Conservation (phyloP, 2,113 vertebrate genomes). For the Formicarius rufipectus region DNA sequence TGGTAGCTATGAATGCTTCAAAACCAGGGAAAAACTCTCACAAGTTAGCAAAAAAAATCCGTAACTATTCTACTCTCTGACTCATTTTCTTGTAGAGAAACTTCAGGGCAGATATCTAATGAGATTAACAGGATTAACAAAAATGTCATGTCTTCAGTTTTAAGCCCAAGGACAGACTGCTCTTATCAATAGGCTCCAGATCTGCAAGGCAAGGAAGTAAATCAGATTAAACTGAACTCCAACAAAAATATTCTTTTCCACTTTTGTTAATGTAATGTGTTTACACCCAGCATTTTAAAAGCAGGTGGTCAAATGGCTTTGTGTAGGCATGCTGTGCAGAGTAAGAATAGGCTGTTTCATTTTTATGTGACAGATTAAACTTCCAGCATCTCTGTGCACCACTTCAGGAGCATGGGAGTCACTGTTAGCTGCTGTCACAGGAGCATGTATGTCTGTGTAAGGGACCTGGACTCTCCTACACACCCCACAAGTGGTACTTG, state of each 20-base stretch:
- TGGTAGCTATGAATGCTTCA: neutral
- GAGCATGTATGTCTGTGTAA: rapidly evolving
- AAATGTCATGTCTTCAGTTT: neutral
- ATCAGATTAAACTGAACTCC: neutral
- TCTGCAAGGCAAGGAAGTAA: neutral
- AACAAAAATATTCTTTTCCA: neutral
- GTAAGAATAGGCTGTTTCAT: neutral
- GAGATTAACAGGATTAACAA: conserved; percentile 5
- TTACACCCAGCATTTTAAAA: neutral
- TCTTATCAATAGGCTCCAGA: conserved; percentile 40
- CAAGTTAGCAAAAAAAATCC: neutral
- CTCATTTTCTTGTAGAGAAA: neutral
- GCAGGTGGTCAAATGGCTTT: neutral
- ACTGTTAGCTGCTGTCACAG: neutral
- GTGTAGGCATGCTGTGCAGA: neutral
- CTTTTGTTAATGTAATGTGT: neutral
- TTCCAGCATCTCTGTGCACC: neutral
- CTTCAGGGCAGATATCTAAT: neutral
- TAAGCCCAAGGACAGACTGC: neutral
- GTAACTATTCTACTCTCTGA: neutral
- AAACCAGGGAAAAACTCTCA: neutral
- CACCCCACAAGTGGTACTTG: neutral
- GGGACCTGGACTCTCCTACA: neutral
- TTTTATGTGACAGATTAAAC: neutral
- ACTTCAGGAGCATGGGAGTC: too few relatives aligned